These are phyloP conservation scores for Philaethria dido DNA, from an alignment of 2,888 invertebrate genomes.

Conservation along the genomic window DNA sequence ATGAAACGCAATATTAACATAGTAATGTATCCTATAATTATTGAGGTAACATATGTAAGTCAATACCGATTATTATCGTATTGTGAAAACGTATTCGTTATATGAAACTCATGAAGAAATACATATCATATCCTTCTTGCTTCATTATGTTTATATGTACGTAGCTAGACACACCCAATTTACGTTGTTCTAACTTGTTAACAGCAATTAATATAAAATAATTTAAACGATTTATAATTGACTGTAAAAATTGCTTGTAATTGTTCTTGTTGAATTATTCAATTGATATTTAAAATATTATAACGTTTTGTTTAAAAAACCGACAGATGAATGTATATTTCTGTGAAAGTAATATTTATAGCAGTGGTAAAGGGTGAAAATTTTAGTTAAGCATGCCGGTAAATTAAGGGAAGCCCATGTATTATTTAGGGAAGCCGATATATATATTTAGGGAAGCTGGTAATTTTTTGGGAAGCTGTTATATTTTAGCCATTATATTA, in stretches of 20 bases:
- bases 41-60: conserved; percentile 25
- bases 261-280: background rate
- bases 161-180: conserved; percentile 23
- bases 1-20: conserved; percentile 22
- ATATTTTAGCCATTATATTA: no score
- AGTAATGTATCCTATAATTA: conserved; percentile 19
- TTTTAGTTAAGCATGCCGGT: no score
- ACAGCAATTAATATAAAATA: background rate
- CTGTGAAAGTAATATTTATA: no score
- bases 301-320: no score
- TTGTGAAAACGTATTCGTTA: conserved; percentile 32
- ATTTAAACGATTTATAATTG: background rate
- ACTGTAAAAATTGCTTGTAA: background rate
- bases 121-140: conserved; percentile 28
- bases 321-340: no score
- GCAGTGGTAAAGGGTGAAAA: no score
- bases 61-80: conserved; percentile 24
- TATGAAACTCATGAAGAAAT: conserved; percentile 34
- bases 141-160: background rate
- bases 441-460: no score
- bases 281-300: background rate
- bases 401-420: no score
- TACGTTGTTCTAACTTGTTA: background rate
- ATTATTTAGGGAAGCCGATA: no score
- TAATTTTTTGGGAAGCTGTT: no score